Base-by-base conservation (phyloP, 1,140 invertebrate genomes). In the Diabrotica virgifera region DNA sequence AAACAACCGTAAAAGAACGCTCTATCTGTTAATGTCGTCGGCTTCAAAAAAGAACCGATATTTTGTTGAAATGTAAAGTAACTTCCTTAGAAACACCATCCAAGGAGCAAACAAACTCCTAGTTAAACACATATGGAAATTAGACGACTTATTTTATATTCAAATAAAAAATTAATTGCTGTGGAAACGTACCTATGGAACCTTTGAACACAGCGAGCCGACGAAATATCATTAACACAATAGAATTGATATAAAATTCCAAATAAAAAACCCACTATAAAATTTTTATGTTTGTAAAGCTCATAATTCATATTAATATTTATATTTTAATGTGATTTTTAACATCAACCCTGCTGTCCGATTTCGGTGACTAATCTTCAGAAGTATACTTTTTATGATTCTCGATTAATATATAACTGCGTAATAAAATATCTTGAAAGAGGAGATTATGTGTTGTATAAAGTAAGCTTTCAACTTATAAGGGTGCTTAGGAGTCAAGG, bases 151-250 rank as follows among this genome's bases (percentile, higher is more conserved):
- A 50, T 52, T 62, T 51, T 53, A 62, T 62, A 52, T 24, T 24
- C 59, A 36, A 62, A 57, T 57, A 57, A 57, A 57, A 57, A 57
- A 57, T 36, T 57, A 57, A 57, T 57, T 57, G 53, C 53, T 10
- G 10, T 14, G 13, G 53, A 12, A 13, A 54, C 53, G 35, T 54
- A 57, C 24, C 55, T n/a, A 57, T 9, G 36, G 55, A 10, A 37
- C 55, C 55, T 57, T 57, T 57, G 55, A 46, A 46, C 8, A 46
- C 3, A n/a, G 5, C 40, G 40, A 46, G 40, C 40, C 40, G 40
- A 46, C 40, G 40, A 46, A 36, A 57, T 57, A 36, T 57, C 55
- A 57, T 57, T 37, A 57, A 57, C 36, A 57, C n/a, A 57, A 57
- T 57, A 57, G 24, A 7, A 57, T n/a, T 57, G 55, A 57, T 57